Percentiles rank a stretch among this genome's conserved stretches.
phyloP scores from a whole-genome alignment of 2,113 vertebrate genomes.

The Spermophilus dauricus region DNA sequence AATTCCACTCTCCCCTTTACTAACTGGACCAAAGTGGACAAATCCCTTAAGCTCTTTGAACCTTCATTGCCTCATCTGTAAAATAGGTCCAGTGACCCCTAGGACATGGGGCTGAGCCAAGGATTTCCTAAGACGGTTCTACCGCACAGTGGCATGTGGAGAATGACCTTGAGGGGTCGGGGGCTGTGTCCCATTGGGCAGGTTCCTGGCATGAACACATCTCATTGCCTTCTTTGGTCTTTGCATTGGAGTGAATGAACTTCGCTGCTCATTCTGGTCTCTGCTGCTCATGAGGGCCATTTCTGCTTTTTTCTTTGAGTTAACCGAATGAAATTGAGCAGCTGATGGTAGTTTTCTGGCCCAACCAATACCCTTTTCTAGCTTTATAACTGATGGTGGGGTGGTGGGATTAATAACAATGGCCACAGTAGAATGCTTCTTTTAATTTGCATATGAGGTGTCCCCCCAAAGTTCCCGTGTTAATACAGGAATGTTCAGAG shows the following conservation, averaged over 20 bases:
- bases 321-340: background rate
- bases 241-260: background rate
- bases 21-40: background rate
- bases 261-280: background rate
- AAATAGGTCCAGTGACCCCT: background rate
- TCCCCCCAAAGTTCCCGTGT: too few relatives aligned
- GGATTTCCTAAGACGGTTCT: background rate
- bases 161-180: background rate
- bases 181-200: too few relatives aligned
- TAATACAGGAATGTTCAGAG: too few relatives aligned
- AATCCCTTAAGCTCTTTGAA: background rate
- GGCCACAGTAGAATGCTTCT: background rate
- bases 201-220: background rate
- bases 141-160: too few relatives aligned
- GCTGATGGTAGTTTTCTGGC: background rate
- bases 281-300: too few relatives aligned
- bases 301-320: background rate
- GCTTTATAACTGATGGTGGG: background rate
- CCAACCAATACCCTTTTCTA: background rate
- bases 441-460: too few relatives aligned
- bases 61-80: background rate
- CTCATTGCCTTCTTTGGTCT: background rate
- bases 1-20: background rate
- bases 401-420: accelerated
- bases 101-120: background rate